Conservation (phyloP, 1,140 invertebrate species). For the Coboldia fuscipes region DNA sequence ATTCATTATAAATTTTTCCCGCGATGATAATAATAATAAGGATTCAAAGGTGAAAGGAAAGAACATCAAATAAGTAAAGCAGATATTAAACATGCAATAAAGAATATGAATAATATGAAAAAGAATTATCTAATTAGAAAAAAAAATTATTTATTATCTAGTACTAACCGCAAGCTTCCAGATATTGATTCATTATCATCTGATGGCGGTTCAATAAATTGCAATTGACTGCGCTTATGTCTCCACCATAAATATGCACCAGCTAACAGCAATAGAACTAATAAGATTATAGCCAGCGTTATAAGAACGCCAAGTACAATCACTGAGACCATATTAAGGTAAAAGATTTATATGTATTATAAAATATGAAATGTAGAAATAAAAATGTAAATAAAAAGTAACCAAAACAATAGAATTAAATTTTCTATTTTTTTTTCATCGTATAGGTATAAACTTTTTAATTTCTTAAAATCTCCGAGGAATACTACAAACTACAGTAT, state of each 20-base stretch:
- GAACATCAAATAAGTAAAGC: neutral
- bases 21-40: no score
- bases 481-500: no score
- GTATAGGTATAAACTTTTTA: no score
- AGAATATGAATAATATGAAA: no score
- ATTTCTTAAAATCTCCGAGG: no score
- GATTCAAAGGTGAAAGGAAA: neutral
- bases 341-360: no score
- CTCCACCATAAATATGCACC: slow-evolving; percentile 21
- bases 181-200: slow-evolving; percentile 20
- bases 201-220: slow-evolving; percentile 20
- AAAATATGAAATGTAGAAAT: no score
- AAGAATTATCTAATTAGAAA: no score
- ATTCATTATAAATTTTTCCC: no score
- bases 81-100: neutral
- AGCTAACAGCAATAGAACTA: slow-evolving; percentile 17
- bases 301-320: slow-evolving; percentile 16
- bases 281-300: slow-evolving; percentile 16
- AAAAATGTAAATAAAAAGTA: no score
- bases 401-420: no score
- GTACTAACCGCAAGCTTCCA: slow-evolving; percentile 16
- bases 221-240: slow-evolving; percentile 19
- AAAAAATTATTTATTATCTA: neutral
- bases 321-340: slow-evolving; percentile 18
- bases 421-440: no score